Evolutionary conservation across 2,888 invertebrate genomes (phyloP).

Genomic region (Acrocera orbiculus): DNA sequence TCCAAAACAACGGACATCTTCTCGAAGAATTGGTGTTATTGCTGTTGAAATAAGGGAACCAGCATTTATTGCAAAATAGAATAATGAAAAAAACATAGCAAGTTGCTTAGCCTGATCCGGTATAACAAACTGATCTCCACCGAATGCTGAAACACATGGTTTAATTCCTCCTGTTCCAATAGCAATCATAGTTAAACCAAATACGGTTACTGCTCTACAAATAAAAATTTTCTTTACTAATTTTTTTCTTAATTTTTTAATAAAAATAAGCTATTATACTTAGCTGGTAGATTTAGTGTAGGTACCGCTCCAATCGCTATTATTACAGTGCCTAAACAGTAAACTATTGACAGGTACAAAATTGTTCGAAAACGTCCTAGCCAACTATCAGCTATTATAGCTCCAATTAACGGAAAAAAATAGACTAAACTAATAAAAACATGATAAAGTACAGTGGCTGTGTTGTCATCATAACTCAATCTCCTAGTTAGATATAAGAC

Average conservation of each 20-base stretch:
- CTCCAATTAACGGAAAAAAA: conserved; percentile 48
- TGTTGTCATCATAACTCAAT: conserved; percentile 50
- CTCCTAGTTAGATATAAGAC: conserved; percentile 72
- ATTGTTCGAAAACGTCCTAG: conserved; percentile 76
- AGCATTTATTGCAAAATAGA: conserved; percentile 85
- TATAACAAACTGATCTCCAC: conserved; percentile 79
- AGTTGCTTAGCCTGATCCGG: conserved; percentile 64
- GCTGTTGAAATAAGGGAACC: conserved; percentile 80
- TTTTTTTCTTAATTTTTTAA: not conserved
- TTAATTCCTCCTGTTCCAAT: conserved; percentile 91
- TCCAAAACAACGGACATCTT: conserved; percentile 59
- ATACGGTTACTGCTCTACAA: conserved; percentile 42
- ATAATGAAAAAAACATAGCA: conserved; percentile 77
- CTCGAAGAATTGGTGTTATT: conserved; percentile 71
- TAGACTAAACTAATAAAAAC: conserved; percentile 73
- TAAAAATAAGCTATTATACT: conserved; percentile 16
- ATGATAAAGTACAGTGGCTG: conserved; percentile 77
- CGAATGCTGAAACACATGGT: conserved; percentile 88
- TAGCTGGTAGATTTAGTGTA: conserved; percentile 38
- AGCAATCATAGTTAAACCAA: conserved; percentile 59
- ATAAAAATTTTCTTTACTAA: no score
- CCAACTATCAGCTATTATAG: conserved; percentile 83
- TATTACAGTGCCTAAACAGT: conserved; percentile 64
- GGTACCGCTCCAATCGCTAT: conserved; percentile 54
- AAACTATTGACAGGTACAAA: conserved; percentile 72